phyloP scores from a whole-genome alignment of 2,113 vertebrate species.

The Engystomops pustulosus region DNA sequence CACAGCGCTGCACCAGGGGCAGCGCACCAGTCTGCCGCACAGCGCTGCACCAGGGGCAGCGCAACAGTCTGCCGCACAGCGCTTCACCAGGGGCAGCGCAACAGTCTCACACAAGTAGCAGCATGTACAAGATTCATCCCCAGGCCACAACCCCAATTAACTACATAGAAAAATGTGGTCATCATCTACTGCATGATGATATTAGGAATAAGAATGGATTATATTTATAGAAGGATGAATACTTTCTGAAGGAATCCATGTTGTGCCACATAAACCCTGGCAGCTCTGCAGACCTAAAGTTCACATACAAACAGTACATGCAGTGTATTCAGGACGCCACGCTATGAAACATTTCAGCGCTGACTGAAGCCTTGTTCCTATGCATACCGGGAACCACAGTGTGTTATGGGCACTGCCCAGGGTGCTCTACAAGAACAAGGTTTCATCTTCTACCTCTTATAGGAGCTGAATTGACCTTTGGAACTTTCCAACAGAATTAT shows the following conservation, averaged over 20 bases:
- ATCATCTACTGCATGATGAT: too few relatives aligned
- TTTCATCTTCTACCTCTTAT: background rate
- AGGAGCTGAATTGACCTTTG: background rate
- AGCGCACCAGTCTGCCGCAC: too few relatives aligned
- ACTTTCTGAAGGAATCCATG: background rate
- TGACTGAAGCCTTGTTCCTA: conserved; percentile 3
- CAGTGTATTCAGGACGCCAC: background rate
- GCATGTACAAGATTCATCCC: too few relatives aligned
- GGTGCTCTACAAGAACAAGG: background rate
- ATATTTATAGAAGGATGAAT: background rate
- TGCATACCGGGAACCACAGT: conserved; percentile 24
- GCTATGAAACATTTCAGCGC: conserved; percentile 9
- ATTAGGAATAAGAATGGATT: too few relatives aligned
- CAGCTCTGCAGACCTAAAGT: conserved; percentile 1
- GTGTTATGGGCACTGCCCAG: background rate
- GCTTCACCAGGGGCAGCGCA: too few relatives aligned
- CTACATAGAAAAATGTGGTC: too few relatives aligned
- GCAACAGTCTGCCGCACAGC: too few relatives aligned
- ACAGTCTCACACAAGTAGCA: too few relatives aligned
- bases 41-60: too few relatives aligned
- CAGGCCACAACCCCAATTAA: too few relatives aligned
- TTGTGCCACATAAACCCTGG: background rate
- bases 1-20: too few relatives aligned
- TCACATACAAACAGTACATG: conserved; percentile 3
- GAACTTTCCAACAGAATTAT: too few relatives aligned